Conservation (phyloP, 2,797 vertebrate species). For the Oryzias sinensis region DNA sequence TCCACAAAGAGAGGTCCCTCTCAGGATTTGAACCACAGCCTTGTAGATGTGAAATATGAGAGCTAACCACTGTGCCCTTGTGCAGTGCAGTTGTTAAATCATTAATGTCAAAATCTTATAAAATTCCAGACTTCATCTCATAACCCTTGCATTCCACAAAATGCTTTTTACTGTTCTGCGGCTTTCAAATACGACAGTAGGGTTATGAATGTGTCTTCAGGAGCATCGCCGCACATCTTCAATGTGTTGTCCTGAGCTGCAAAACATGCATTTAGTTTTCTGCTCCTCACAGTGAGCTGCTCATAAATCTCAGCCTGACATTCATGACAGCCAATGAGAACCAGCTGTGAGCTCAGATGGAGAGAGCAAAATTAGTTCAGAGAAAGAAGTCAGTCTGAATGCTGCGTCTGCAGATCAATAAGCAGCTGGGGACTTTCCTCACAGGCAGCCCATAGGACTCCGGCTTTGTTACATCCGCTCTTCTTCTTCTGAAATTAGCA, state of each 20-base stretch:
- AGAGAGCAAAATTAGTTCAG: slow-evolving; percentile 14
- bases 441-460: slow-evolving; percentile 15
- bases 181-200: too few relatives aligned
- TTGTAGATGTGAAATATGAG: too few relatives aligned
- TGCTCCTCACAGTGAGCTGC: slow-evolving; percentile 13
- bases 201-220: background rate
- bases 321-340: slow-evolving; percentile 30
- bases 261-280: slow-evolving; percentile 2
- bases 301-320: slow-evolving; percentile 18
- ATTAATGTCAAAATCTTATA: too few relatives aligned
- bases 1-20: too few relatives aligned
- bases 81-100: too few relatives aligned
- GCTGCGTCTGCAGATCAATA: slow-evolving; percentile 50
- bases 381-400: slow-evolving; percentile 41
- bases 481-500: background rate
- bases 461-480: background rate
- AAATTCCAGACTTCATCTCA: too few relatives aligned
- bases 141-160: too few relatives aligned
- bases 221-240: slow-evolving; percentile 5
- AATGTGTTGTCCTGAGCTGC: background rate
- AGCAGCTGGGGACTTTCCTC: slow-evolving; percentile 37
- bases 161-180: too few relatives aligned
- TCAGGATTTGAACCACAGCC: too few relatives aligned
- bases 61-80: too few relatives aligned
- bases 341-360: slow-evolving; percentile 28